Evolutionary conservation across 2,888 invertebrate genomes (phyloP).

Genomic region (Aspidiotus destructor): DNA sequence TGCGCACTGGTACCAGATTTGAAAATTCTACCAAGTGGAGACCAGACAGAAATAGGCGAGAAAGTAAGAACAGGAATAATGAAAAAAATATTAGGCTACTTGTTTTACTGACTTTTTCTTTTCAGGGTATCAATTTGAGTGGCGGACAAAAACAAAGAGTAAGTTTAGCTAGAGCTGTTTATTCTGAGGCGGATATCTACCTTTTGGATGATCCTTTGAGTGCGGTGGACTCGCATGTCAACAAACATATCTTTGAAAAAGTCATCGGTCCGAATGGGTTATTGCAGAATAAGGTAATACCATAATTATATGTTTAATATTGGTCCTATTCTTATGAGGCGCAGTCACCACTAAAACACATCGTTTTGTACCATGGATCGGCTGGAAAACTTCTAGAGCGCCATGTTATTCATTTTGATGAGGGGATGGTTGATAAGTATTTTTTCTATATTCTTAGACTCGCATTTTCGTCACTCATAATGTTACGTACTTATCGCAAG

Average conservation of each 20-base stretch:
- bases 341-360: too few relatives aligned
- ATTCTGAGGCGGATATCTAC: constrained; percentile 77
- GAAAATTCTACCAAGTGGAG: constrained; percentile 88
- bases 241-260: constrained; percentile 54
- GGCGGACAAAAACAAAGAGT: constrained; percentile 90
- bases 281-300: constrained; percentile 41
- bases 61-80: background rate
- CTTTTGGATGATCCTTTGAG: constrained; percentile 86
- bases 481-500: constrained; percentile 81
- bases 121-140: constrained; percentile 66
- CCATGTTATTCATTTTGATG: too few relatives aligned
- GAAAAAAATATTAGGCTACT: background rate
- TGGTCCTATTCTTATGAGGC: too few relatives aligned
- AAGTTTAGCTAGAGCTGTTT: constrained; percentile 83
- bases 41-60: constrained; percentile 87
- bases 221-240: constrained; percentile 57
- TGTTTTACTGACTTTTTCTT: too few relatives aligned
- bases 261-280: constrained; percentile 49
- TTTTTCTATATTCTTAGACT: constrained; percentile 46
- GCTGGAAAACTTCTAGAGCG: too few relatives aligned
- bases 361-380: too few relatives aligned
- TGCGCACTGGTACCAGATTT: constrained; percentile 88
- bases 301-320: too few relatives aligned
- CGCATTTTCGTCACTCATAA: constrained; percentile 91
- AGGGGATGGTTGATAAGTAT: background rate